Conservation (phyloP, 2,797 vertebrate species). For the Urocyon cinereoargenteus region DNA sequence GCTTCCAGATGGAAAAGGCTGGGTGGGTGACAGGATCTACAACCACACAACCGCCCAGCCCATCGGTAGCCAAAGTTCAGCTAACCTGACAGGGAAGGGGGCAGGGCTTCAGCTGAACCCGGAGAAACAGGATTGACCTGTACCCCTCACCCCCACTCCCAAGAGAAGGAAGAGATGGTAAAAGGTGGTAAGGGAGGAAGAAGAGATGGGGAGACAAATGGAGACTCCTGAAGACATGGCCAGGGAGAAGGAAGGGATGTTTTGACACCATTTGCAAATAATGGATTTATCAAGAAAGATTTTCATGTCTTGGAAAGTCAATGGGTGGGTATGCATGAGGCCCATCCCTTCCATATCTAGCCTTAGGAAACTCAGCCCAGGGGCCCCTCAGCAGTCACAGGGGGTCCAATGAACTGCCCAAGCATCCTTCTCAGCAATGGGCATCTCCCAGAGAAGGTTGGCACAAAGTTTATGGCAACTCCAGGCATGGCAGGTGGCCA, state of each 20-base stretch:
- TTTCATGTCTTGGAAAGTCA: background rate
- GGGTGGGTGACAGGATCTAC: fast-evolving
- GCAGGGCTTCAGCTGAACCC: fast-evolving
- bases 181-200: too few relatives aligned
- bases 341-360: background rate
- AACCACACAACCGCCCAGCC: background rate
- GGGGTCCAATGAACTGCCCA: background rate
- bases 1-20: background rate
- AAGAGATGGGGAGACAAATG: fast-evolving
- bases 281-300: background rate
- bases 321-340: fast-evolving
- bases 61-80: background rate
- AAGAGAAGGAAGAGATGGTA: background rate
- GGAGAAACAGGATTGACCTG: background rate
- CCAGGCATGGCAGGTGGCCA: background rate
- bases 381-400: background rate
- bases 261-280: background rate
- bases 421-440: background rate
- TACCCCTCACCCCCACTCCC: fast-evolving
- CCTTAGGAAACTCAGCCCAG: too few relatives aligned
- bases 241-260: background rate
- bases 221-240: background rate
- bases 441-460: conserved; percentile 69
- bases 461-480: conserved; percentile 76
- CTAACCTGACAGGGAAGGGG: fast-evolving